Base-by-base conservation (phyloP, 2,888 invertebrate genomes). In the Incurvaria masculella region DNA sequence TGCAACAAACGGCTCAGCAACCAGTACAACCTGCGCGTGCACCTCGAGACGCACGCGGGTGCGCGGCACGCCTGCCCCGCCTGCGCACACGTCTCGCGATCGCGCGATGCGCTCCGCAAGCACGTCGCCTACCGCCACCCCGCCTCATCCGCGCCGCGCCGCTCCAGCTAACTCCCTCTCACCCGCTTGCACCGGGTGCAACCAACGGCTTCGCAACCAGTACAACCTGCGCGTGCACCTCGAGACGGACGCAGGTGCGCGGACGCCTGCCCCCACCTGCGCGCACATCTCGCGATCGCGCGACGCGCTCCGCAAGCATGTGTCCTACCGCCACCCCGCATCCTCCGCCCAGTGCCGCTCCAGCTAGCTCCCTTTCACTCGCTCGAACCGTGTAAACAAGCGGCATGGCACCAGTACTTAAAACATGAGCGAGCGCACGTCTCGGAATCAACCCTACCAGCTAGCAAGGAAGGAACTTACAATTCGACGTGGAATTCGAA, bases 11-110 rank as follows among this genome's bases (percentile, higher is more conserved):
- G 91, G 49, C 78, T 94, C 44, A 92, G 91, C 66, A 94, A 94
- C 72, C 93, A 93, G 67, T 94, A 94, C 76, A 94, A 94, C 67
- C 71, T 94, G 58, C 82, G 93, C 51, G 93, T 94, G 51, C 94
- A 94, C 61, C 87, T 94, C 85, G 94, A 94, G 63, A 93, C 93
- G 18, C 94, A 94, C 68, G 89, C 92, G 61, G 93, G 93, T 55
- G 86, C 91, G 44, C 85, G 91, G 23, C 92, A 94, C 68, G 91
- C 92, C 26, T 94, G 94, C 62, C 85, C 87, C 52, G 89, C 91
- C 1, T 94, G 94, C 70, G 86, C 87, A 1, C 94, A 94, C 66
- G 92, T 94, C 38, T 93, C 92, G 39, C 81, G 93, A 52, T 93
- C 92, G 47, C 80, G 93, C 51, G 94, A 94, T 66, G 94, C 94